These are phyloP conservation scores for Corydoras maculifer DNA, from an alignment of 2,113 vertebrate genomes.

Conservation along the genomic window DNA sequence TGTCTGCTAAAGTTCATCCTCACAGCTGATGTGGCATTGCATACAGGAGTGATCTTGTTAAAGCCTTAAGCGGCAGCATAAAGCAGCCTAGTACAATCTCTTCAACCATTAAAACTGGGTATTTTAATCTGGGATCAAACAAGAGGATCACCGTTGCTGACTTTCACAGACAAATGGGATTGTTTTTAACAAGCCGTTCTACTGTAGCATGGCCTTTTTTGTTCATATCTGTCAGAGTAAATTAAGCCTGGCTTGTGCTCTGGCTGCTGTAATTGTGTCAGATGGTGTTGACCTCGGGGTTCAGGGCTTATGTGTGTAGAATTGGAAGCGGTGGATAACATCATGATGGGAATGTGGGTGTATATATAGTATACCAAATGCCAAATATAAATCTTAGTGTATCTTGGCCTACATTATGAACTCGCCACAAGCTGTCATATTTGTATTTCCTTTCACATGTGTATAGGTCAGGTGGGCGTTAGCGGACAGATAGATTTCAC, in stretches of 20 bases:
- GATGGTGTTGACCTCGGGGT: constrained; percentile 7
- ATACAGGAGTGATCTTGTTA: no score
- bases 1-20: no score
- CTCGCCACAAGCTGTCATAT: constrained; percentile 1
- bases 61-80: not conserved
- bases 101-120: constrained; percentile 50
- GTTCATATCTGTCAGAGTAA: no score
- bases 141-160: constrained; percentile 25
- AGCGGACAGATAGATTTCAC: constrained; percentile 26
- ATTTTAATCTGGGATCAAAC: constrained; percentile 48
- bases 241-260: no score
- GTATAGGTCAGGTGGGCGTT: not conserved
- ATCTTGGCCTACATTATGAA: not conserved
- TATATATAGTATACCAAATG: no score
- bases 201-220: no score
- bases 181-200: no score
- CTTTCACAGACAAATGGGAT: no score
- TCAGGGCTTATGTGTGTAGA: constrained; percentile 18
- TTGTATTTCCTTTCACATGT: not conserved
- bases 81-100: constrained; percentile 37
- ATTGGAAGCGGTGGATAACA: constrained; percentile 12
- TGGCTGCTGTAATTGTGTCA: no score
- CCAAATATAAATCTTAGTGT: no score
- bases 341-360: not conserved
- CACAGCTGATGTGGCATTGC: no score